Base-by-base conservation (phyloP, 2,113 vertebrate species). In the Phaethon lepturus region DNA sequence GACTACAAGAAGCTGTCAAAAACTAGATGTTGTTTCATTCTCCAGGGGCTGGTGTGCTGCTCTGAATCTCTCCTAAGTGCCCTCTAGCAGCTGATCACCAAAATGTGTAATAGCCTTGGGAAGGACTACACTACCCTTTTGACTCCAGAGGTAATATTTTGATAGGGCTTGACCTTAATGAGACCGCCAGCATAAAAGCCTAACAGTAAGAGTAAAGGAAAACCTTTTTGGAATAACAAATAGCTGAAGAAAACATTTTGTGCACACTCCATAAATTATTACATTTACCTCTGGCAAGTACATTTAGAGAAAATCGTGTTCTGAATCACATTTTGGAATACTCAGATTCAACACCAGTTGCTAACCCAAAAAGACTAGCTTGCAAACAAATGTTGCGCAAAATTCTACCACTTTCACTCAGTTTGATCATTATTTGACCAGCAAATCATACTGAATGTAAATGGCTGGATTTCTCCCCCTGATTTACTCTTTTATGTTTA, bases 1-100 rank as follows among this genome's bases (percentile, higher is more conserved):
- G 94, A 88, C 95, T 95, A 96, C 67, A 92, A 67, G 67, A 96
- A 95, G 71, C 93, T 97, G 96, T 96, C 96, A 97, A 95, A 97
- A 98, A 88, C 91, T 93, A 95, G 95, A 93, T 97, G 95, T 95
- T 96, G 52, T 93, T 96, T 90, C 49, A 63, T 86, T 95, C 97
- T 96, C 95, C 58, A 66, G 91, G 67, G 96, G 60, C 76, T 95
- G 59, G 9, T 62, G 73, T 69, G 81, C 82, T 93, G 59, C 87
- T 85, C 87, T 83, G 76, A 53, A 92, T 78, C 93, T 88, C 68
- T 97, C 87, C 75, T 90, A 95, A 94, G 90, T 94, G 85, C 89
- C 86, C 82, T 94, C 71, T 93, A 95, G 91, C 80, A 95, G 86
- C 74, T 95, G 96, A 97, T 96, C 94, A 91, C 95, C 89, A 96